Evolutionary conservation across 2,797 vertebrate species (phyloP).

Genomic region (Enteromius trimaculatus): DNA sequence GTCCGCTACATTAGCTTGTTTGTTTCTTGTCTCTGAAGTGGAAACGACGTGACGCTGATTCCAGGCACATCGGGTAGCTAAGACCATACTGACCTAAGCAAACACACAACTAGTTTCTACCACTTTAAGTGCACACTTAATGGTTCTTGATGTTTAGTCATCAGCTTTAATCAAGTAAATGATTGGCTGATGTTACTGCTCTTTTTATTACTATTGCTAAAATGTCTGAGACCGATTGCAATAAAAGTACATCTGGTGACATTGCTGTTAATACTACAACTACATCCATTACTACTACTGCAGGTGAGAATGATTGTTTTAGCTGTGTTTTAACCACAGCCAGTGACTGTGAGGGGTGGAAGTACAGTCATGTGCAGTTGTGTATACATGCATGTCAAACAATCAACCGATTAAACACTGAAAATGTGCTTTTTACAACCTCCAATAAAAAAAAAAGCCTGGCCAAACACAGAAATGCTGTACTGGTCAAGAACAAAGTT

Average conservation of each 20-base stretch:
- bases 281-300: neutral
- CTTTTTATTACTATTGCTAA: neutral
- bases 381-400: neutral
- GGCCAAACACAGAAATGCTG: neutral
- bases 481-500: neutral
- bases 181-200: neutral
- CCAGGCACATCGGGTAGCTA: conserved; percentile 43
- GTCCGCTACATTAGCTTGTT: conserved; percentile 50
- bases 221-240: neutral
- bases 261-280: neutral
- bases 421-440: neutral
- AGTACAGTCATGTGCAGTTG: neutral
- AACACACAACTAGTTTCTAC: conserved; percentile 38
- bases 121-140: conserved; percentile 33
- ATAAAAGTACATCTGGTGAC: neutral
- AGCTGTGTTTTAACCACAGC: neutral
- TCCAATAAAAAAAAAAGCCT: neutral
- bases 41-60: conserved; percentile 51
- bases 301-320: neutral
- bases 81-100: conserved; percentile 31
- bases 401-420: neutral
- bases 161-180: neutral
- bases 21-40: conserved; percentile 43
- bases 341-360: neutral
- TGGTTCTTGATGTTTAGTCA: neutral